phyloP scores from a whole-genome alignment of 23 tunicate genomes.

The Styela plicata region DNA sequence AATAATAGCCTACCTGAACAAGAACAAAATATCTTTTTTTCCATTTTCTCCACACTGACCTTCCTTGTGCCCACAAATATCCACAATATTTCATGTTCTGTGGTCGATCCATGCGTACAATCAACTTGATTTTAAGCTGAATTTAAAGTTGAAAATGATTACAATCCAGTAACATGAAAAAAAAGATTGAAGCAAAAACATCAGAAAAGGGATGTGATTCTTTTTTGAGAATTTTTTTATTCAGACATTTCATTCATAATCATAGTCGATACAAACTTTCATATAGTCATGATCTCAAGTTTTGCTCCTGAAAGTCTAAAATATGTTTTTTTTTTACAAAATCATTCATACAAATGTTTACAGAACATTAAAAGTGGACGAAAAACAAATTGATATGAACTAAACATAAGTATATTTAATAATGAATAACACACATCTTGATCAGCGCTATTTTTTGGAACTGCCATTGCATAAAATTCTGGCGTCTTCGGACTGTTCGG shows the following conservation, averaged over 20 bases:
- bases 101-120: slow-evolving; percentile 91
- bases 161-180: neutral
- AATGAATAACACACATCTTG: slow-evolving; percentile 52
- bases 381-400: too few relatives aligned
- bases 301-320: too few relatives aligned
- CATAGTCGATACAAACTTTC: too few relatives aligned
- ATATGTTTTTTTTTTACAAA: too few relatives aligned
- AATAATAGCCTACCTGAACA: slow-evolving; percentile 68
- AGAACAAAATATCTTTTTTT: slow-evolving; percentile 83
- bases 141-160: neutral
- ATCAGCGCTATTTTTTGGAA: slow-evolving; percentile 74
- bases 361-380: too few relatives aligned
- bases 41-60: slow-evolving; percentile 98
- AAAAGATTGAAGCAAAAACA: neutral
- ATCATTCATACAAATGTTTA: too few relatives aligned
- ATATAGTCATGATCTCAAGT: too few relatives aligned
- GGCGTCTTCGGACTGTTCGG: slow-evolving; percentile 93
- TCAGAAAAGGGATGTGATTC: neutral
- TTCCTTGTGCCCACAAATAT: slow-evolving; percentile 91
- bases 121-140: slow-evolving; percentile 64
- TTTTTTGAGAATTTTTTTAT: too few relatives aligned
- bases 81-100: slow-evolving; percentile 98
- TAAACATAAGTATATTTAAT: too few relatives aligned
- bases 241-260: too few relatives aligned
- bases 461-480: slow-evolving; percentile 77